Evolutionary conservation across 2,888 invertebrate species (phyloP).

Genomic region (Sphecodes monilicornis): DNA sequence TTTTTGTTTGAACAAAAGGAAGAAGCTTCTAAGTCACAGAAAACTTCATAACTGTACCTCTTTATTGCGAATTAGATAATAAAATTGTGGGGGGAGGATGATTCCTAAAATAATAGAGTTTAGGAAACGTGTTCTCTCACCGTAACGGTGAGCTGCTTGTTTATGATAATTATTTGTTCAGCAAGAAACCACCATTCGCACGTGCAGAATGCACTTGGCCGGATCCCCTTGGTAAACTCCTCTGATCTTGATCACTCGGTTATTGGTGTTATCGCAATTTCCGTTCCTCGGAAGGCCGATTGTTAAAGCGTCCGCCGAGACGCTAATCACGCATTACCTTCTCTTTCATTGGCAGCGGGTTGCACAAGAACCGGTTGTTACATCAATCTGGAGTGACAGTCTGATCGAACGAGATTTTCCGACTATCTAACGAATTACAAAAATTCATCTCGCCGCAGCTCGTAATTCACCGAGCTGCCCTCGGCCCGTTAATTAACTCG

Average conservation of each 20-base stretch:
- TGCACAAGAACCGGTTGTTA: slow-evolving; percentile 62
- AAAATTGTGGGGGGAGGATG: too few species aligned
- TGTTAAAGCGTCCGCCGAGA: slow-evolving; percentile 55
- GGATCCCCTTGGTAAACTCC: slow-evolving; percentile 21
- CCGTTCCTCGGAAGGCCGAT: slow-evolving; percentile 60
- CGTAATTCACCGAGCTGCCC: neutral
- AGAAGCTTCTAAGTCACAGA: too few species aligned
- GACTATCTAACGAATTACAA: neutral
- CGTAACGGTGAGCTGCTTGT: neutral
- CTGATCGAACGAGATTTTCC: slow-evolving; percentile 9
- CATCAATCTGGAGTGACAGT: slow-evolving; percentile 51
- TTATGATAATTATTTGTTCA: slow-evolving; percentile 24
- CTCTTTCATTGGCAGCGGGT: slow-evolving; percentile 54
- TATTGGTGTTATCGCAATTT: slow-evolving; percentile 61
- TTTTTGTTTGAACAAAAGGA: too few species aligned
- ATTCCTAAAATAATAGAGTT: neutral
- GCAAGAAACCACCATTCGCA: slow-evolving; percentile 26
- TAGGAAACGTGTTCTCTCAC: neutral
- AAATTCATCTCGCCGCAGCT: neutral
- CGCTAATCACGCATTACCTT: slow-evolving; percentile 60
- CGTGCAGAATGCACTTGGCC: slow-evolving; percentile 22
- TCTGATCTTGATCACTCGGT: slow-evolving; percentile 57
- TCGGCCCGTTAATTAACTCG: neutral
- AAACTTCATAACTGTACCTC: too few species aligned
- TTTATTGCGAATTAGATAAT: too few species aligned